These are phyloP conservation scores for Micrasema minimum DNA, from an alignment of 1,140 invertebrate species.

Conservation along the genomic window DNA sequence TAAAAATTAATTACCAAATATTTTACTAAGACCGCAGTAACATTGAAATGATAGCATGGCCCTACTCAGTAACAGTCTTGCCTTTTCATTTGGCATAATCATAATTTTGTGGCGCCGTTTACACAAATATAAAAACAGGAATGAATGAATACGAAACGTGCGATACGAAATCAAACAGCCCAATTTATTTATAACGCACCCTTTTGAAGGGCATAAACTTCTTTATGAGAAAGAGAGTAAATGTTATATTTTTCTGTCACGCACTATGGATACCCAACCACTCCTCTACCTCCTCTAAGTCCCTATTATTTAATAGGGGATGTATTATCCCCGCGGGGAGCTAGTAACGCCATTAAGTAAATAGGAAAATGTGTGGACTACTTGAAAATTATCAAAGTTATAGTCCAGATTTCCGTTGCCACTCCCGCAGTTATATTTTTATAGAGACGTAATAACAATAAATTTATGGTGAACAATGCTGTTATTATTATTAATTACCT, in stretches of 20 bases:
- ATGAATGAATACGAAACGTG: constrained; percentile 51
- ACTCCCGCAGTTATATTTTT: constrained; percentile 9
- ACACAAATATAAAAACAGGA: constrained; percentile 53
- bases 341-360: constrained; percentile 53
- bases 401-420: constrained; percentile 16
- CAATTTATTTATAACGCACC: constrained; percentile 53
- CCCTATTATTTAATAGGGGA: constrained; percentile 52
- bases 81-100: constrained; percentile 43
- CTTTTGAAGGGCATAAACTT: constrained; percentile 53
- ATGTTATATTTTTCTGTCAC: constrained; percentile 53
- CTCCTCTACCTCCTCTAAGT: constrained; percentile 39
- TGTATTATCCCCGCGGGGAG: constrained; percentile 44
- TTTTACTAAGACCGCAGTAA: constrained; percentile 17
- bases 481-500: too few relatives aligned
- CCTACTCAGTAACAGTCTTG: constrained; percentile 41
- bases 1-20: constrained; percentile 35
- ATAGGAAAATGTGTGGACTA: constrained; percentile 49
- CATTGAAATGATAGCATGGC: constrained; percentile 45
- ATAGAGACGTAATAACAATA: too few relatives aligned
- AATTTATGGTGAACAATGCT: too few relatives aligned
- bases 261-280: constrained; percentile 37
- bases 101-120: constrained; percentile 53
- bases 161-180: constrained; percentile 53
- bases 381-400: constrained; percentile 29
- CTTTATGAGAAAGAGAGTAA: constrained; percentile 50